A percentile compares a stretch with the other conserved stretches of the same genome.
Evolutionary conservation across 1,140 invertebrate genomes (phyloP).

Genomic region (Drosophila bocqueti): DNA sequence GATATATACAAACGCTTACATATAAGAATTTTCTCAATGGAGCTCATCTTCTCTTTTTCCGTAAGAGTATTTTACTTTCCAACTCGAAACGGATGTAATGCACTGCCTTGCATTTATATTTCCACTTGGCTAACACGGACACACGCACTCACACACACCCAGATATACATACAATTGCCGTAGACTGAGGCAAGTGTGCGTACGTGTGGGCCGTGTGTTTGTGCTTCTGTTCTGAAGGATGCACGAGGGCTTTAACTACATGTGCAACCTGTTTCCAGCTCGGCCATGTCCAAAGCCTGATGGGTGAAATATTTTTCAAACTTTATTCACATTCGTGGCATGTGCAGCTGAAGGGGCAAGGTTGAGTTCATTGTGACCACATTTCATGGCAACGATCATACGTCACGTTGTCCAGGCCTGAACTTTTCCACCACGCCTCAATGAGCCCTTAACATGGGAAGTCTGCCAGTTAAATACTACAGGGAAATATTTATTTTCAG

Average conservation of each 20-base stretch:
- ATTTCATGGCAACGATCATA: conserved; percentile 50
- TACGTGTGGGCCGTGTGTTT: conserved; percentile 24
- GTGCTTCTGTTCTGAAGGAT: conserved; percentile 28
- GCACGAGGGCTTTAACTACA: conserved; percentile 60
- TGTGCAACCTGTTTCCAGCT: conserved; percentile 43
- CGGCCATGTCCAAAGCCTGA: conserved; percentile 38
- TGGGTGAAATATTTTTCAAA: conserved; percentile 65
- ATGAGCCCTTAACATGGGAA: conserved; percentile 8
- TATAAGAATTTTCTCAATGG: background rate
- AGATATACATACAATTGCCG: background rate
- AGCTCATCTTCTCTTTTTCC: background rate
- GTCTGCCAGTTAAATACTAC: conserved; percentile 1
- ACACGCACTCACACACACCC: background rate
- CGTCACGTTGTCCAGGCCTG: conserved; percentile 39
- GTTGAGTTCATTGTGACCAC: conserved; percentile 50
- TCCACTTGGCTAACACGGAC: conserved; percentile 7
- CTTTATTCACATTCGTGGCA: conserved; percentile 61
- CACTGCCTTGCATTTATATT: conserved; percentile 7
- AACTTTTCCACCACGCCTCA: conserved; percentile 35
- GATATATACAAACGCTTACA: background rate
- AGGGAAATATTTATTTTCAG: background rate
- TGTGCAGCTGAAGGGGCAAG: conserved; percentile 22
- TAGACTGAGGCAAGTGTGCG: conserved; percentile 8
- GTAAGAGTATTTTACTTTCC: background rate
- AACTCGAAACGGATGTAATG: conserved; percentile 9